A percentile compares a stretch with the other conserved stretches of the same genome.
These are phyloP conservation scores for Grallaria varia DNA, from an alignment of 2,113 vertebrate genomes.

Conservation along the genomic window DNA sequence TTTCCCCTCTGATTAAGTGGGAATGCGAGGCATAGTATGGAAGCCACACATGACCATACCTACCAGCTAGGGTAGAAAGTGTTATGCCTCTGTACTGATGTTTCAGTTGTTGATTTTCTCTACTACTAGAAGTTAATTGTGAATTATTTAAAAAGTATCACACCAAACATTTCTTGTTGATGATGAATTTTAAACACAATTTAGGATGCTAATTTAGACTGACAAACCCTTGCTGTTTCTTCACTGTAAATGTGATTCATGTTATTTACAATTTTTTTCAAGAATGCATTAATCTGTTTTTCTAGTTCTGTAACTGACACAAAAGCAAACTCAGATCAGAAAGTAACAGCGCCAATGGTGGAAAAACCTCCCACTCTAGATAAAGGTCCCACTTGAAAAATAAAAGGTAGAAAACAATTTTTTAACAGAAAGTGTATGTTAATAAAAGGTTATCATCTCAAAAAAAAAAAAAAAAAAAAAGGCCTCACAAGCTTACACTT, in stretches of 20 bases:
- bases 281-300: neutral
- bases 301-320: neutral
- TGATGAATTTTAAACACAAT: neutral
- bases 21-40: neutral
- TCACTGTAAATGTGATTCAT: neutral
- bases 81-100: neutral
- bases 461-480: neutral
- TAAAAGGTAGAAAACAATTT: neutral
- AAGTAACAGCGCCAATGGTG: neutral
- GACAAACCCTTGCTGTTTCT: neutral
- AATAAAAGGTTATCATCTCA: neutral
- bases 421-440: neutral
- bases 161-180: neutral
- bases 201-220: neutral
- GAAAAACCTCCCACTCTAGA: neutral
- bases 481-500: neutral
- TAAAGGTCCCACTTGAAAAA: neutral
- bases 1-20: neutral
- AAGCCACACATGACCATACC: neutral
- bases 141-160: neutral
- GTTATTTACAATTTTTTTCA: neutral
- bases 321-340: neutral
- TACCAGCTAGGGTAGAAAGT: neutral
- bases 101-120: neutral
- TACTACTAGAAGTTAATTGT: neutral